phyloP scores from a whole-genome alignment of 1,140 invertebrate genomes.

The Maniola jurtina region DNA sequence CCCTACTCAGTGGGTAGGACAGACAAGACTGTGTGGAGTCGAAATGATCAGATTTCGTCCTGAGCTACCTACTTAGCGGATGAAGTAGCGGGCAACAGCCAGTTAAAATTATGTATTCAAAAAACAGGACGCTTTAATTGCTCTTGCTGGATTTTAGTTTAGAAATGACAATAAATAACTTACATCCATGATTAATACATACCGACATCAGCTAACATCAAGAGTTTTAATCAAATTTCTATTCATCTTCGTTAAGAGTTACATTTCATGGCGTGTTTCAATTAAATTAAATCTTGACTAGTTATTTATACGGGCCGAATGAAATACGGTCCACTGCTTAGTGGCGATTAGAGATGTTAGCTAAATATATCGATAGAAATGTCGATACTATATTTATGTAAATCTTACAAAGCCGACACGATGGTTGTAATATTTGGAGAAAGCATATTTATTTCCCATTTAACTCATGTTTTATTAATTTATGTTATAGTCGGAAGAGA shows the following conservation, averaged over 20 bases:
- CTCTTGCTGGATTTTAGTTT: background rate
- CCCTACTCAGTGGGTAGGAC: no score
- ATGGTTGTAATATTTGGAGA: no score
- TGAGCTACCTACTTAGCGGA: no score
- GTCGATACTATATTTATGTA: background rate
- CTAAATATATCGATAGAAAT: background rate
- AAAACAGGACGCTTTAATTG: background rate
- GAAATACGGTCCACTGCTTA: constrained; percentile 34
- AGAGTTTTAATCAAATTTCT: constrained; percentile 54
- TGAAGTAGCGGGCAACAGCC: no score
- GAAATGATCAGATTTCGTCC: no score
- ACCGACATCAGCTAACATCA: constrained; percentile 20
- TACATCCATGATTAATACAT: constrained; percentile 17
- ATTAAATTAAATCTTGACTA: constrained; percentile 69
- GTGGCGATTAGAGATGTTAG: background rate
- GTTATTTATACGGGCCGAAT: constrained; percentile 55
- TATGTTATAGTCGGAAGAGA: no score
- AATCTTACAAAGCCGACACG: no score
- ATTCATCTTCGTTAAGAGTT: constrained; percentile 68
- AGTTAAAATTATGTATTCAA: constrained; percentile 20
- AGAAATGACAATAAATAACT: constrained; percentile 6
- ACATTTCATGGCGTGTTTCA: constrained; percentile 54
- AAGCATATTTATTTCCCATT: no score
- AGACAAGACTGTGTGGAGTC: no score
- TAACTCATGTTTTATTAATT: no score